Conservation (phyloP, 2,888 invertebrate species). For the Branchellion lobata region DNA sequence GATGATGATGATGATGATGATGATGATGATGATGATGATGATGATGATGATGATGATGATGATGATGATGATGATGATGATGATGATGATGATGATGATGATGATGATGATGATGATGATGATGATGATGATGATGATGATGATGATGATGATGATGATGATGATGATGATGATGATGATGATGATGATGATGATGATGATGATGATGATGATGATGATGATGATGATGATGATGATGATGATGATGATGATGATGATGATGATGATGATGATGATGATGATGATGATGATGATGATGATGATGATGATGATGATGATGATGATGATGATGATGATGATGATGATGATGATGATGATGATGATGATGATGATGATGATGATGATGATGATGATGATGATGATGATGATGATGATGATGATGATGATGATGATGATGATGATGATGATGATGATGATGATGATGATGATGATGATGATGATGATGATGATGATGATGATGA, state of each 20-base stretch:
- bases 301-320: neutral
- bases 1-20: constrained; percentile 3
- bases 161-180: neutral
- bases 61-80: constrained; percentile 1
- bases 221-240: neutral
- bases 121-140: neutral
- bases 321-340: constrained; percentile 1
- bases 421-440: no score
- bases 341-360: neutral
- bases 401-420: neutral
- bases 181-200: constrained; percentile 3
- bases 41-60: neutral
- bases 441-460: constrained; percentile 49
- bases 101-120: neutral
- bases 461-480: constrained; percentile 32
- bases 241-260: constrained; percentile 1
- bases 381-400: neutral
- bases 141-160: constrained; percentile 1
- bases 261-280: neutral
- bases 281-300: neutral
- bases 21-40: neutral
- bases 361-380: constrained; percentile 3
- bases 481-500: constrained; percentile 39
- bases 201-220: neutral
- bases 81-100: neutral